These are phyloP conservation scores for Hylaeus anthracinus DNA, from an alignment of 1,140 invertebrate species.

Conservation along the genomic window DNA sequence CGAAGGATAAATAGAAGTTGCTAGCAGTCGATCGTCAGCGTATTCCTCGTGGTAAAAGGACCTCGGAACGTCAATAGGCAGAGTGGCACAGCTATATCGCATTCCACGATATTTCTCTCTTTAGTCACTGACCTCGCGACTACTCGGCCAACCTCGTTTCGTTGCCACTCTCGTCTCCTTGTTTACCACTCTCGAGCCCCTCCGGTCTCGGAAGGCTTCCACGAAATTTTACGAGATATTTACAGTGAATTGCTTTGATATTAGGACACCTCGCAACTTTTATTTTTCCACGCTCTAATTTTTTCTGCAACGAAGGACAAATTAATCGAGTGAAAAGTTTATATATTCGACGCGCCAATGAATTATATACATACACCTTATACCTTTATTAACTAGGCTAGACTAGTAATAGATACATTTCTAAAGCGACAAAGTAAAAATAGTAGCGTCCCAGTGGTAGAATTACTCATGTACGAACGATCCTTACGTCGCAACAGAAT, in stretches of 20 bases:
- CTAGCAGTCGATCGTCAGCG: conserved; percentile 5
- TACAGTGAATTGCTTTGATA: too few species aligned
- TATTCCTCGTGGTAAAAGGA: conserved; percentile 42
- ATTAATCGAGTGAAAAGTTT: too few species aligned
- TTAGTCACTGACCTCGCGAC: conserved; percentile 73
- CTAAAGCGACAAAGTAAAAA: too few species aligned
- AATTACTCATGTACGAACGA: too few species aligned
- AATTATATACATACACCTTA: too few species aligned
- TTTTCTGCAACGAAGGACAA: too few species aligned
- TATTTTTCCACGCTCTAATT: too few species aligned
- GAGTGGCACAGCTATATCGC: conserved; percentile 50
- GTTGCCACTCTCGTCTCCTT: conserved; percentile 58
- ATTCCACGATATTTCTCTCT: conserved; percentile 70
- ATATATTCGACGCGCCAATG: too few species aligned
- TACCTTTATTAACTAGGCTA: too few species aligned
- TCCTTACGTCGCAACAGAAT: background rate
- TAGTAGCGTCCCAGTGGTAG: too few species aligned
- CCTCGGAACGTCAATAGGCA: conserved; percentile 46
- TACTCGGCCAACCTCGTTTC: conserved; percentile 62
- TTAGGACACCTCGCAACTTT: too few species aligned
- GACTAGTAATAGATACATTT: too few species aligned
- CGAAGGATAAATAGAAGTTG: background rate
- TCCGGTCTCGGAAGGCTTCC: conserved; percentile 19
- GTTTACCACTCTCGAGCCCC: conserved; percentile 51
- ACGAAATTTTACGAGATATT: background rate